These are phyloP conservation scores for Hypomecis atomaria DNA, from an alignment of 2,888 invertebrate genomes.

Conservation along the genomic window DNA sequence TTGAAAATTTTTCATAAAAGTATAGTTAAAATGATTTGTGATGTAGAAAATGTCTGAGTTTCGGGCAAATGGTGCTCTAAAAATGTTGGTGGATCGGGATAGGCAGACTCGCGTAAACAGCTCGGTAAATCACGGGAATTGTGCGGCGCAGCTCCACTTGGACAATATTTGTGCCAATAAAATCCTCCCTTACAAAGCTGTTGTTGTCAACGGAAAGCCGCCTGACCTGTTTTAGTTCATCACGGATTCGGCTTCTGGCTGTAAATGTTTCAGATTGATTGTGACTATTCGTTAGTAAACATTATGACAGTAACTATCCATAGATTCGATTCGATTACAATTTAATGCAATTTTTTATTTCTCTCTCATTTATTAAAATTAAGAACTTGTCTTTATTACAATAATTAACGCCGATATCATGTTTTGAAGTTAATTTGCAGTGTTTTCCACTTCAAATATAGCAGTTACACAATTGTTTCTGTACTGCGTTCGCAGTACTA, in stretches of 20 bases:
- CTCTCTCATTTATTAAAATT: no score
- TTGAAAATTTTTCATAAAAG: conserved; percentile 64
- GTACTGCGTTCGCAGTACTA: no score
- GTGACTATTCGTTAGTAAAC: background rate
- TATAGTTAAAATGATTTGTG: conserved; percentile 71
- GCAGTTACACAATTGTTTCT: no score
- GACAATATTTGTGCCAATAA: conserved; percentile 83
- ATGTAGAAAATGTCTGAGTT: conserved; percentile 69
- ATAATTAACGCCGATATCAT: no score
- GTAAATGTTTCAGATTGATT: conserved; percentile 23
- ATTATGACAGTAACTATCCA: background rate
- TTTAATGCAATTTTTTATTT: no score
- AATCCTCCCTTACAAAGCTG: conserved; percentile 80
- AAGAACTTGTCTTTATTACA: no score
- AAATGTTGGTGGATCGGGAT: conserved; percentile 71
- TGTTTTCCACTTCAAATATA: no score
- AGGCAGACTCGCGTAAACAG: conserved; percentile 78
- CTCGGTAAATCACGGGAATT: conserved; percentile 79
- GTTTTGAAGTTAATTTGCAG: no score
- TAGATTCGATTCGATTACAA: background rate
- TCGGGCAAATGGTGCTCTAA: conserved; percentile 71
- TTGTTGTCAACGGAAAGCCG: conserved; percentile 79
- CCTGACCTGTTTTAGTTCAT: conserved; percentile 76
- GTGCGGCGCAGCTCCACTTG: conserved; percentile 75
- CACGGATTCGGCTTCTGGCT: conserved; percentile 60